Evolutionary conservation across 2,888 invertebrate species (phyloP), one percentile per base, ranked within the genome.

Genomic region (Zygogramma bicolorata): DNA sequence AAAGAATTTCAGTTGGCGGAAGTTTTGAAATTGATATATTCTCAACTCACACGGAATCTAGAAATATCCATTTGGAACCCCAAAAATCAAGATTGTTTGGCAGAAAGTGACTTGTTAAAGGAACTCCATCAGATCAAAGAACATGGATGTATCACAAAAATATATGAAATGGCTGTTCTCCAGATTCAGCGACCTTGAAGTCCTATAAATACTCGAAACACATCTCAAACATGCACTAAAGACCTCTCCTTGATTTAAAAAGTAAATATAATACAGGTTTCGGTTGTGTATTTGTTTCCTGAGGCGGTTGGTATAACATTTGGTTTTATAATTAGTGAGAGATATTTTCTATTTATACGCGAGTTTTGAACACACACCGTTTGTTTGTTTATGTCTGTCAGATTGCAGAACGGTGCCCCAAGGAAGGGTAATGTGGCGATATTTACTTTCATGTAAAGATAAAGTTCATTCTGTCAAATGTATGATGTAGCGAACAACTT

Each of bases 181-280:
- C 27, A 53, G 53, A 25, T 53, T 53, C 25, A 8, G 27, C 53
- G 53, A 5, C 53, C 53, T 53, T 53, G 53, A 27, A 25, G 0
- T 25, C 53, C 25, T 53, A 53, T 53, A 25, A 53, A 53, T 53
- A 53, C 27, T 27, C 27, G 15, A 53, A 25, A 53, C 53, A 53
- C 53, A 25, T 25, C 15, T 53, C 25, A 6, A 25, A 53, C 53
- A 53, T 53, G 53, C 25, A 53, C 27, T 10, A 4, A 53, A 22
- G 38, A 31, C 68, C 27, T 68, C 40, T 59, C 15, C 57, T 46
- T 53, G 42, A 72, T 68, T 72, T 72, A 65, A 72, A 72, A 68
- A 66, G 75, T 73, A 73, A 75, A 75, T 73, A 75, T 59, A 71
- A 68, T 68, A 75, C 73, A 70, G 73, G 75, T 75, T 73, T 75